Evolutionary conservation across 1,140 invertebrate genomes (phyloP).

Genomic region (Fopius arisanus): DNA sequence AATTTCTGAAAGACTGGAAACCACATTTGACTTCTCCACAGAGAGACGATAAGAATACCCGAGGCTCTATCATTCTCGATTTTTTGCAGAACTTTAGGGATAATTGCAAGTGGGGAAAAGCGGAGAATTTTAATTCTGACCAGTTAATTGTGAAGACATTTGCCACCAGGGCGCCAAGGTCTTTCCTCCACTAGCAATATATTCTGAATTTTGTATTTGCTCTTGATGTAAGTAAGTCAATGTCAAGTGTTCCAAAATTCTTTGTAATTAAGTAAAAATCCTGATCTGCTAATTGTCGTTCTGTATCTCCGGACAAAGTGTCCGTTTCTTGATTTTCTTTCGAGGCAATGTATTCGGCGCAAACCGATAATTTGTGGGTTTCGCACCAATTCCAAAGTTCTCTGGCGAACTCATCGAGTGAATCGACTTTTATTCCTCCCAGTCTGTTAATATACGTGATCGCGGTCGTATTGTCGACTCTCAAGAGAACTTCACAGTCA

Average conservation of each 20-base stretch:
- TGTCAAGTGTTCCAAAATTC: conserved; percentile 28
- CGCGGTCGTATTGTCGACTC: conserved; percentile 54
- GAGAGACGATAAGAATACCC: conserved; percentile 44
- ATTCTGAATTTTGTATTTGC: conserved; percentile 5
- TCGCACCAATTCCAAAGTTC: conserved; percentile 47
- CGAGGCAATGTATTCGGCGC: conserved; percentile 41
- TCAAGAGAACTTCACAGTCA: conserved; percentile 46
- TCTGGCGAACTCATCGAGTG: conserved; percentile 38
- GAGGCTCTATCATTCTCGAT: conserved; percentile 35
- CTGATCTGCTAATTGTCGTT: conserved; percentile 23
- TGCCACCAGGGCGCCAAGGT: not conserved
- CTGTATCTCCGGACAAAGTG: conserved; percentile 34
- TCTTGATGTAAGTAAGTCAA: not conserved
- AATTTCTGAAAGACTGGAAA: conserved; percentile 34
- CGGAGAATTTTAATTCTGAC: conserved; percentile 6
- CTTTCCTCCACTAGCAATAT: not conserved
- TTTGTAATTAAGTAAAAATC: conserved; percentile 33
- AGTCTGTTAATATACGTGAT: conserved; percentile 51
- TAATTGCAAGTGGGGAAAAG: conserved; percentile 37
- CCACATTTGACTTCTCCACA: conserved; percentile 46
- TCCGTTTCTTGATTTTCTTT: conserved; percentile 40
- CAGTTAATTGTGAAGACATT: conserved; percentile 24
- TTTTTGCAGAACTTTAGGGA: conserved; percentile 35
- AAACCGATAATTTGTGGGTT: conserved; percentile 33
- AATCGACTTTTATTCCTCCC: conserved; percentile 46